Evolutionary conservation across 2,113 vertebrate species (phyloP).

Genomic region (Dendrocopos noguchii): DNA sequence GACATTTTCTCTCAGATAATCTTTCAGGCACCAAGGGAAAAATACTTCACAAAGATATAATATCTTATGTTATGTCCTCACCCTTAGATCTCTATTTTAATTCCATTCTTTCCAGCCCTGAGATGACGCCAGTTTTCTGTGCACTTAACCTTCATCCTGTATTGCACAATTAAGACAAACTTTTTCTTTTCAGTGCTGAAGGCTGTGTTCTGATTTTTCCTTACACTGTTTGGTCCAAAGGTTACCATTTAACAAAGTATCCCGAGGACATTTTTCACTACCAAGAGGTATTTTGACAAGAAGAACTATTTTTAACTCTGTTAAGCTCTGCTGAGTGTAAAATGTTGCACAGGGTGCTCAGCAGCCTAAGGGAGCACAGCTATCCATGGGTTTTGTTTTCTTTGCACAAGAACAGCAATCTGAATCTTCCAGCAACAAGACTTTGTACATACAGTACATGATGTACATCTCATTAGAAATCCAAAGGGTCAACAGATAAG

Average conservation of each 20-base stretch:
- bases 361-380: background rate
- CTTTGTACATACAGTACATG: background rate
- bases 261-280: conserved; percentile 51
- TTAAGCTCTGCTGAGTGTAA: conserved; percentile 40
- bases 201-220: background rate
- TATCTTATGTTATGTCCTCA: background rate
- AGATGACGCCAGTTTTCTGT: background rate
- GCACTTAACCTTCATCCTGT: conserved; percentile 4
- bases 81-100: conserved; percentile 7
- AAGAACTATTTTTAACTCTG: conserved; percentile 40
- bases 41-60: background rate
- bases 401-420: background rate
- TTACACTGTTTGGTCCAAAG: conserved; percentile 29
- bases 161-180: background rate
- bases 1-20: background rate
- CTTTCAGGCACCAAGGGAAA: background rate
- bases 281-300: conserved; percentile 34
- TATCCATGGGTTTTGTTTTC: background rate
- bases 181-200: background rate
- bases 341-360: background rate
- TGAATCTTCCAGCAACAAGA: background rate
- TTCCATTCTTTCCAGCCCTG: conserved; percentile 6
- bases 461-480: background rate
- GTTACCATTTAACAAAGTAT: conserved; percentile 40
- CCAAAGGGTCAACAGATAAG: background rate